These are phyloP conservation scores for Acestrorhynchus altus DNA, from an alignment of 2,797 vertebrate genomes.

Conservation along the genomic window DNA sequence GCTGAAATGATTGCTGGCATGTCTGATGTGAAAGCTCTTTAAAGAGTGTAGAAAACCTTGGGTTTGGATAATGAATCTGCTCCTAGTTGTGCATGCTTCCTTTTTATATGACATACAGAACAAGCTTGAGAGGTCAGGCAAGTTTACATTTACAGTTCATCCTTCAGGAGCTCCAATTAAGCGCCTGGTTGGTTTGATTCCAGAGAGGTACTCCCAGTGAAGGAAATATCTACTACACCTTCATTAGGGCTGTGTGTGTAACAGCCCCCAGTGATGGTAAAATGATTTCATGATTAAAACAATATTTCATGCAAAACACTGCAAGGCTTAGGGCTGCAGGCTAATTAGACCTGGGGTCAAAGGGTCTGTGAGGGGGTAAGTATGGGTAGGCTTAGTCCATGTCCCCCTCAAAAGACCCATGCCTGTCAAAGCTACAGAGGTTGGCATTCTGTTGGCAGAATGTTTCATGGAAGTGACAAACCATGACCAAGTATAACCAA, in stretches of 20 bases:
- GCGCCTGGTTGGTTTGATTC: constrained; percentile 1
- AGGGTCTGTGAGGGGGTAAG: no score
- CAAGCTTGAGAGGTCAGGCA: not conserved
- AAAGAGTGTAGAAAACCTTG: not conserved
- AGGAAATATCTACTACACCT: constrained; percentile 5
- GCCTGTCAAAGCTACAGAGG: no score
- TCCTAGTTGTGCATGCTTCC: not conserved
- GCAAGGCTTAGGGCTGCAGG: no score
- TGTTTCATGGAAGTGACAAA: no score
- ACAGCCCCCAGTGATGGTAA: no score
- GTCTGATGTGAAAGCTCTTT: not conserved
- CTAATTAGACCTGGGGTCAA: no score
- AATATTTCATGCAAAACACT: no score
- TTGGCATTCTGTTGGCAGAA: no score
- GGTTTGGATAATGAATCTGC: not conserved
- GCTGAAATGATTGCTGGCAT: not conserved
- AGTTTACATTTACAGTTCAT: not conserved
- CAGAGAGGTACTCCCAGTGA: not conserved
- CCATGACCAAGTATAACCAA: no score
- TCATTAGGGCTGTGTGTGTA: not conserved
- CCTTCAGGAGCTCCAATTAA: constrained; percentile 1
- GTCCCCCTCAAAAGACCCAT: no score
- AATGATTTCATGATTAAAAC: no score
- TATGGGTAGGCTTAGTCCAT: no score
- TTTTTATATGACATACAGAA: not conserved